Conservation (phyloP, 2,113 vertebrate species). For the Urocynchramus pylzowi region DNA sequence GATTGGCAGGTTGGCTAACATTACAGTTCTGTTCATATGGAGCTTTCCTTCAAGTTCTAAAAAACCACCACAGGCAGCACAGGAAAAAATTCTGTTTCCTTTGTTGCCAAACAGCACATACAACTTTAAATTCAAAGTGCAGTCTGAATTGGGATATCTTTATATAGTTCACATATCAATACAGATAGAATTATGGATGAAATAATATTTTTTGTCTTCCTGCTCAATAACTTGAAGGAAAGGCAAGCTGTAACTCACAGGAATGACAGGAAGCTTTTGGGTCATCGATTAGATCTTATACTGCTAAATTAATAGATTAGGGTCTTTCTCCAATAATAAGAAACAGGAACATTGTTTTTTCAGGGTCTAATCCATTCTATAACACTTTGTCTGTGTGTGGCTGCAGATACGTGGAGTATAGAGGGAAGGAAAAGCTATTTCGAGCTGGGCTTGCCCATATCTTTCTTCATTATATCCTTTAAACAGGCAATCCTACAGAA, state of each 20-base stretch:
- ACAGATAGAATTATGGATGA: background rate
- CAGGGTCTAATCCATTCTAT: background rate
- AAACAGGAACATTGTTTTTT: background rate
- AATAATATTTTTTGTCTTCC: background rate
- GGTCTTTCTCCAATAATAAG: background rate
- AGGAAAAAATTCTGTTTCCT: conserved; percentile 16
- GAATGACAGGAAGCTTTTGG: background rate
- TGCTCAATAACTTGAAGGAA: background rate
- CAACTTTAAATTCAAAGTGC: conserved; percentile 47
- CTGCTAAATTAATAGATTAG: background rate
- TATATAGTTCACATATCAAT: background rate
- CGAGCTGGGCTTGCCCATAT: background rate
- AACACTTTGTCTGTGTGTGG: background rate
- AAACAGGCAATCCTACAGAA: background rate
- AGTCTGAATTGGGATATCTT: conserved; percentile 10
- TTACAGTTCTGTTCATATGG: conserved; percentile 74
- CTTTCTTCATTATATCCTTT: background rate
- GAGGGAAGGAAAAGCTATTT: background rate
- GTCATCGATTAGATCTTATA: background rate
- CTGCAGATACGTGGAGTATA: background rate
- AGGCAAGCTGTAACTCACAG: background rate
- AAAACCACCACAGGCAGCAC: conserved; percentile 38
- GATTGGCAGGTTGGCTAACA: conserved; percentile 83
- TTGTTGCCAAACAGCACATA: conserved; percentile 43
- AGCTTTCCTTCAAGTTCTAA: conserved; percentile 65